These are phyloP conservation scores for Eidolon dupreanum DNA, from an alignment of 2,797 vertebrate genomes.

Conservation along the genomic window DNA sequence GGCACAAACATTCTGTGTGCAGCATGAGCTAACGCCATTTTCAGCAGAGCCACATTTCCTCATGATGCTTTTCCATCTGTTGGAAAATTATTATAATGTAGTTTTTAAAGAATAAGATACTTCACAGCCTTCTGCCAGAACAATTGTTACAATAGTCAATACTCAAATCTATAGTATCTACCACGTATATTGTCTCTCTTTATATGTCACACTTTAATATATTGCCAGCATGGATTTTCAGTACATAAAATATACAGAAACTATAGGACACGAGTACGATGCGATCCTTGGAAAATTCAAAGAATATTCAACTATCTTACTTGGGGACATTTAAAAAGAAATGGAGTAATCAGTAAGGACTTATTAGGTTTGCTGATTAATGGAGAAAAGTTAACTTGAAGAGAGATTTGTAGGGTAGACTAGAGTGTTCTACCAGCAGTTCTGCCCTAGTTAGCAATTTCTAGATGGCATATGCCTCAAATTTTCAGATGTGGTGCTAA, in stretches of 20 bases:
- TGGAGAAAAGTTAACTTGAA: background rate
- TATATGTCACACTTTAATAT: background rate
- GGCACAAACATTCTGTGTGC: background rate
- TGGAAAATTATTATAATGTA: background rate
- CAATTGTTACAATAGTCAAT: background rate
- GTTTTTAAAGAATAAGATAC: background rate
- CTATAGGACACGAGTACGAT: background rate
- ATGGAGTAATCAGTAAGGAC: background rate
- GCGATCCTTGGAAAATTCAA: background rate
- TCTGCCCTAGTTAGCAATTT: background rate
- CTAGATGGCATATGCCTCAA: background rate
- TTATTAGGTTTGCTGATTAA: background rate
- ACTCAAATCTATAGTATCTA: background rate
- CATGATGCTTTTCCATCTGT: background rate
- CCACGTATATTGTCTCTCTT: background rate
- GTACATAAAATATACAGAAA: background rate
- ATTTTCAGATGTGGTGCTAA: background rate
- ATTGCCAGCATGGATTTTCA: background rate
- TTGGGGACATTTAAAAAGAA: background rate
- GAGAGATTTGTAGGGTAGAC: background rate
- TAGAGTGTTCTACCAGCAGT: background rate
- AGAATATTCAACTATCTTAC: background rate
- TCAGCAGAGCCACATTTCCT: background rate
- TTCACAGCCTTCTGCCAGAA: background rate
- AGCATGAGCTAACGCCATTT: background rate